Evolutionary conservation across 37 sponge, comb jelly and placozoan genomes (phyloP).

Genomic region (Geodia barretti): DNA sequence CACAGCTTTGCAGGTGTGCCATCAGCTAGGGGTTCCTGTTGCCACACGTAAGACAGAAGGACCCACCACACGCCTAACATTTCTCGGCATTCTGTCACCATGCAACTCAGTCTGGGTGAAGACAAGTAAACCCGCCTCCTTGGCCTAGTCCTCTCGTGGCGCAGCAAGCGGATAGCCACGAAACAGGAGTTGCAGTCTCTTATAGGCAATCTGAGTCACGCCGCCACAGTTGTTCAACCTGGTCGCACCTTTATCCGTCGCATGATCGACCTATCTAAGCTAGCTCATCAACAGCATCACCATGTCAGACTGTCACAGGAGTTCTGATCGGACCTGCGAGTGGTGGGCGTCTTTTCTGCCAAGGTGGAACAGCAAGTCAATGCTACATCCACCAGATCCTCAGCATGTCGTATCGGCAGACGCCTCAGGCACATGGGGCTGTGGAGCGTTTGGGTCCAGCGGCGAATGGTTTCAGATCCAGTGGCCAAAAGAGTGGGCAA

Average conservation of each 20-base stretch:
- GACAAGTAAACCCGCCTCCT: neutral
- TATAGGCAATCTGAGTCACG: too few species aligned
- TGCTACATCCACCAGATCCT: neutral
- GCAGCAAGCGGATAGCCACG: neutral
- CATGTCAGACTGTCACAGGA: neutral
- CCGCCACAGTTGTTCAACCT: neutral
- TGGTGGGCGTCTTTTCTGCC: conserved; percentile 1
- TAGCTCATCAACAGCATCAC: neutral
- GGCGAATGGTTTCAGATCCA: conserved; percentile 25
- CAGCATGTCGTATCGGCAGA: conserved; percentile 8
- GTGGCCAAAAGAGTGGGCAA: neutral
- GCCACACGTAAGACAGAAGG: neutral
- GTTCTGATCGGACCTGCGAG: conserved; percentile 6
- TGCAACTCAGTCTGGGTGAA: neutral
- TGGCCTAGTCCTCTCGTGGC: neutral
- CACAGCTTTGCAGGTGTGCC: too few species aligned
- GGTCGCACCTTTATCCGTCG: conserved; percentile 2
- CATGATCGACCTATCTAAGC: neutral
- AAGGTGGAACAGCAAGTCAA: neutral
- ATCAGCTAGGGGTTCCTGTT: too few species aligned
- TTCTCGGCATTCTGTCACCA: neutral
- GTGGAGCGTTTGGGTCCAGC: conserved; percentile 10
- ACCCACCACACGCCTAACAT: neutral
- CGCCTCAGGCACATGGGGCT: conserved; percentile 35
- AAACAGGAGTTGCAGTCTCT: neutral